These are phyloP conservation scores for Orius insidiosus DNA, from an alignment of 1,140 invertebrate genomes.

Conservation along the genomic window DNA sequence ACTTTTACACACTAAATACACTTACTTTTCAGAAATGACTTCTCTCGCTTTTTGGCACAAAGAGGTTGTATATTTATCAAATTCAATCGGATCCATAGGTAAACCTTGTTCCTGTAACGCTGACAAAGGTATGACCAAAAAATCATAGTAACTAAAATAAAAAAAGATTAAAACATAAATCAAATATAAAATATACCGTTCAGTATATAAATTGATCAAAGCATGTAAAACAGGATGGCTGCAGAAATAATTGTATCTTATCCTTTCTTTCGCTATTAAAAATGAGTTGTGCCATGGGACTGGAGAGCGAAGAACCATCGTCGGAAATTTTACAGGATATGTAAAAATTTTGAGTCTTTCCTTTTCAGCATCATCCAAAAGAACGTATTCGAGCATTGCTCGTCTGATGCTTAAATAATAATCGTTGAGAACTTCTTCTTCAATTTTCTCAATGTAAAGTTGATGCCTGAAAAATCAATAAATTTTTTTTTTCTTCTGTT, in stretches of 20 bases:
- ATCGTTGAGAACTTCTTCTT: constrained; percentile 38
- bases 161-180: too few species aligned
- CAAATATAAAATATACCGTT: too few species aligned
- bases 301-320: constrained; percentile 47
- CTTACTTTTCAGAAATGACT: constrained; percentile 14
- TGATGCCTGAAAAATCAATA: too few species aligned
- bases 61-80: too few species aligned
- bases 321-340: constrained; percentile 39
- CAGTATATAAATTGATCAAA: constrained; percentile 14
- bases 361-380: constrained; percentile 47
- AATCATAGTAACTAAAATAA: too few species aligned
- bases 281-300: constrained; percentile 74
- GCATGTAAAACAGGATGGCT: constrained; percentile 7
- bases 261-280: too few species aligned
- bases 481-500: constrained; percentile 29
- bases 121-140: too few species aligned
- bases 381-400: constrained; percentile 46
- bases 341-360: constrained; percentile 39
- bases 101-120: too few species aligned
- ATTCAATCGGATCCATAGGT: too few species aligned
- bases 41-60: constrained; percentile 15
- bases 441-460: constrained; percentile 17
- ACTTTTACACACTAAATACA: background rate
- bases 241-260: too few species aligned
- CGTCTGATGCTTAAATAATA: constrained; percentile 43